phyloP scores from a whole-genome alignment of 2,113 vertebrate species.

The Salvelinus sp. region DNA sequence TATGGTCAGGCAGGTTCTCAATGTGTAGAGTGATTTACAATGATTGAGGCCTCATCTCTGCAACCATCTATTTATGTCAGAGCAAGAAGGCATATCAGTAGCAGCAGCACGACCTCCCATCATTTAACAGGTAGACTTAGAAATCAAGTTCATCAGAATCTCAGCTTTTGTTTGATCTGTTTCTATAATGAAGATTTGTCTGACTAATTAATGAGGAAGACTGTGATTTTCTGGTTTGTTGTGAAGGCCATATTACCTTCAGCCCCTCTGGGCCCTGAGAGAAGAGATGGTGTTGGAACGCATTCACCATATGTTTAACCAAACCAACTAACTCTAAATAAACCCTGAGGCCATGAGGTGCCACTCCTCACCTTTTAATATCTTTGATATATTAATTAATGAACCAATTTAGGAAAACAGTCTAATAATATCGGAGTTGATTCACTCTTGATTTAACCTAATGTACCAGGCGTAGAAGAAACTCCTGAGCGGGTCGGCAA shows the following conservation, averaged over 20 bases:
- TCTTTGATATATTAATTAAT: slow-evolving; percentile 36
- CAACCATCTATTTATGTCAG: slow-evolving; percentile 26
- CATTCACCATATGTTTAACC: slow-evolving; percentile 43
- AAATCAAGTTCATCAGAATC: slow-evolving; percentile 55
- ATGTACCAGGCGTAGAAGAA: too few species aligned
- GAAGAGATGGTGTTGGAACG: slow-evolving; percentile 41
- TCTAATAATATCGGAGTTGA: background rate
- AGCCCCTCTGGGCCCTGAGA: slow-evolving; percentile 35
- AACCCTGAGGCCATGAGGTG: slow-evolving; percentile 43
- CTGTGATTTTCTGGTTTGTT: slow-evolving; percentile 42
- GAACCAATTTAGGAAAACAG: slow-evolving; percentile 36
- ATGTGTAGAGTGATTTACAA: slow-evolving; percentile 16
- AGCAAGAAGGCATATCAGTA: slow-evolving; percentile 26
- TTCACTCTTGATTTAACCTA: too few species aligned
- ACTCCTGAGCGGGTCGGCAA: background rate
- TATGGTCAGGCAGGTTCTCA: too few species aligned
- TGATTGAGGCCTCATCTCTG: slow-evolving; percentile 3
- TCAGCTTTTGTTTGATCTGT: slow-evolving; percentile 55
- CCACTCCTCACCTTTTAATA: slow-evolving; percentile 45
- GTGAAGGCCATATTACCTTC: slow-evolving; percentile 35
- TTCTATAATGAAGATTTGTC: slow-evolving; percentile 56
- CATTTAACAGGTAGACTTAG: slow-evolving; percentile 33
- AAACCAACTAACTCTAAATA: slow-evolving; percentile 45
- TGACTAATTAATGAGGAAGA: slow-evolving; percentile 67
- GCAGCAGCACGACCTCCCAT: slow-evolving; percentile 1